A percentile compares a stretch with the other conserved stretches of the same genome.
Evolutionary conservation across 1,140 invertebrate species (phyloP).

Genomic region (Mercenaria mercenaria): DNA sequence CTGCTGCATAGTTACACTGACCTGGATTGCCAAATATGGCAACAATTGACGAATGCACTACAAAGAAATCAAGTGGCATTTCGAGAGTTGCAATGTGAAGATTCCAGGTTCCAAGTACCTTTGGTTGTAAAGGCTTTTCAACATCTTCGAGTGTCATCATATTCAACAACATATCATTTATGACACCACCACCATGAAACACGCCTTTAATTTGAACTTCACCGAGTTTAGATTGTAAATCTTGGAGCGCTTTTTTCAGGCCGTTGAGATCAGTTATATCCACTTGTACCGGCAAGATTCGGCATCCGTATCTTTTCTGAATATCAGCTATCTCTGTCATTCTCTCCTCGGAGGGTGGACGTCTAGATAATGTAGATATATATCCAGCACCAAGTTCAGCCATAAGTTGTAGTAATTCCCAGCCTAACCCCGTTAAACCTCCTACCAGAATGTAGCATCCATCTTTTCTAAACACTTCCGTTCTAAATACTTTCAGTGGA

Average conservation of each 20-base stretch:
- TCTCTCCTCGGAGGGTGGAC: slow-evolving; percentile 58
- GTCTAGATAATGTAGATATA: slow-evolving; percentile 72
- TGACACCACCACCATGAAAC: slow-evolving; percentile 77
- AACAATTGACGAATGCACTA: slow-evolving; percentile 76
- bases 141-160: slow-evolving; percentile 71
- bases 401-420: slow-evolving; percentile 74
- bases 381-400: slow-evolving; percentile 73
- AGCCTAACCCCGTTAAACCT: slow-evolving; percentile 79
- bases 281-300: slow-evolving; percentile 63
- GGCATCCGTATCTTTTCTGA: slow-evolving; percentile 38
- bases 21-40: slow-evolving; percentile 74
- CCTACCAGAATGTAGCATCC: slow-evolving; percentile 77
- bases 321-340: slow-evolving; percentile 64
- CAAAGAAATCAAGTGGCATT: slow-evolving; percentile 74
- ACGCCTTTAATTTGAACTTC: slow-evolving; percentile 71
- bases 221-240: neutral
- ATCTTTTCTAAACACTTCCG: slow-evolving; percentile 54
- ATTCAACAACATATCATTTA: slow-evolving; percentile 69
- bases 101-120: slow-evolving; percentile 80
- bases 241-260: neutral
- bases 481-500: slow-evolving; percentile 10
- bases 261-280: slow-evolving; percentile 64
- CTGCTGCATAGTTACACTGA: slow-evolving; percentile 76
- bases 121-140: slow-evolving; percentile 69
- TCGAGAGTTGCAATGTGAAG: slow-evolving; percentile 72